Evolutionary conservation across 2,888 invertebrate species (phyloP), one percentile per base, ranked within the genome.

Genomic region (Diadegma fenestrale): DNA sequence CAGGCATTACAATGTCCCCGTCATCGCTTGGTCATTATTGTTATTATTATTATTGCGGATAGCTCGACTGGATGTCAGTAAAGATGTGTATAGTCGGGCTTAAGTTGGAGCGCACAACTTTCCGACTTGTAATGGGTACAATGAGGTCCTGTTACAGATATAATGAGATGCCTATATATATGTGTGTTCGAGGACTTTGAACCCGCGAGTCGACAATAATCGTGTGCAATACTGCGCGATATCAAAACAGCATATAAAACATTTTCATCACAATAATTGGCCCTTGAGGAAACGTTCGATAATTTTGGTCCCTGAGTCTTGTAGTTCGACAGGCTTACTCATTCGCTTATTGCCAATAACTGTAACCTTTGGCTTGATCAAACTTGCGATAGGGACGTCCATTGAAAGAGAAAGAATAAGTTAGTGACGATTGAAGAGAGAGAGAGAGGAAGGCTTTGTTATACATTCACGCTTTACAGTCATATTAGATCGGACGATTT

Each of bases 81-180:
- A 61, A 72, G n/a, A 48, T 48, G n/a, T 41, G 54, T 33, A 33
- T 26, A 51, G 76, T 68, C 69, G n/a, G n/a, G 68, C 54, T 61
- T 43, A 78, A 78, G 58, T 61, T 61, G 48, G 45, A 48, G 61
- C 14, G 71, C 61, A 19, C 63, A 79, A 71, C 45, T 71, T 79
- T 69, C 45, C 43, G 71, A 22, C 37, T 61, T 71, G 48, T 79
- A 71, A 71, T 61, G 61, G 19, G 14, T 22, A 30, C 68, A 78
- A 61, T 58, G 30, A 69, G 69, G 69, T 69, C 7, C 69, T 79
- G 79, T 54, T 79, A 33, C 61, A 41, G 69, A 61, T 79, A 61
- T 79, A 79, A 79, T 63, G 79, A 79, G 79, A 61, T 76, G 64
- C 48, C 71, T 69, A n/a, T n/a, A 45, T 2, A 8, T 45, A 68